A percentile compares a stretch with the other conserved stretches of the same genome.
These are phyloP conservation scores for Hippopotamyrus pictus DNA, from an alignment of 2,797 vertebrate genomes.

Conservation along the genomic window DNA sequence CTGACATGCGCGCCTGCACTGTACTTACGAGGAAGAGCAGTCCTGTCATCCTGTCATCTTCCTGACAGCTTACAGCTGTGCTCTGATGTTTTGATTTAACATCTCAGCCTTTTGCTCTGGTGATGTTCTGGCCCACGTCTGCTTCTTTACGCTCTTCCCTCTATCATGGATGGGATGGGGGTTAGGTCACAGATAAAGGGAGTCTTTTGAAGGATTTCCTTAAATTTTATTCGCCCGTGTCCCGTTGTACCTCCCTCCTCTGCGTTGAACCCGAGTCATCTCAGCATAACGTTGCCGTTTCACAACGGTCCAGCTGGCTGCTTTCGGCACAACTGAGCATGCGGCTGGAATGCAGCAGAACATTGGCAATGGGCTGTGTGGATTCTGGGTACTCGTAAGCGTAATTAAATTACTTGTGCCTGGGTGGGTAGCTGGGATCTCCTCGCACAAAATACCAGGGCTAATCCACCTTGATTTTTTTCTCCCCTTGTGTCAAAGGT, in stretches of 20 bases:
- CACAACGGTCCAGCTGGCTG: neutral
- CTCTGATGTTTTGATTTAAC: neutral
- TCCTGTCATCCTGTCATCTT: neutral
- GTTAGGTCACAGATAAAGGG: neutral
- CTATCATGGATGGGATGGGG: neutral
- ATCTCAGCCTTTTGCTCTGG: neutral
- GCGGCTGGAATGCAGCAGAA: neutral
- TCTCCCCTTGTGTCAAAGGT: neutral
- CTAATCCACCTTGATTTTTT: neutral
- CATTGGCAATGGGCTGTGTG: neutral
- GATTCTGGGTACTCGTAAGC: neutral
- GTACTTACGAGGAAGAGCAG: neutral
- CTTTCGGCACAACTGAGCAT: neutral
- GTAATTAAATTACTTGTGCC: slow-evolving; percentile 16
- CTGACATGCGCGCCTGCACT: neutral
- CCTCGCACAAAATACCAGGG: neutral
- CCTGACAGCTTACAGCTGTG: neutral
- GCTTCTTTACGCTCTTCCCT: neutral
- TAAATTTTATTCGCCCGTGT: neutral
- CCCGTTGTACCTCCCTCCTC: neutral
- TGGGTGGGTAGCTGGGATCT: neutral
- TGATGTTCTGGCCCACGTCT: neutral
- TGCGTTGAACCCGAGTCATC: neutral
- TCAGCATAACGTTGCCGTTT: neutral
- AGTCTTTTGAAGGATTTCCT: neutral